phyloP scores from a whole-genome alignment of 2,888 invertebrate species.

The Nymphalis urticae region DNA sequence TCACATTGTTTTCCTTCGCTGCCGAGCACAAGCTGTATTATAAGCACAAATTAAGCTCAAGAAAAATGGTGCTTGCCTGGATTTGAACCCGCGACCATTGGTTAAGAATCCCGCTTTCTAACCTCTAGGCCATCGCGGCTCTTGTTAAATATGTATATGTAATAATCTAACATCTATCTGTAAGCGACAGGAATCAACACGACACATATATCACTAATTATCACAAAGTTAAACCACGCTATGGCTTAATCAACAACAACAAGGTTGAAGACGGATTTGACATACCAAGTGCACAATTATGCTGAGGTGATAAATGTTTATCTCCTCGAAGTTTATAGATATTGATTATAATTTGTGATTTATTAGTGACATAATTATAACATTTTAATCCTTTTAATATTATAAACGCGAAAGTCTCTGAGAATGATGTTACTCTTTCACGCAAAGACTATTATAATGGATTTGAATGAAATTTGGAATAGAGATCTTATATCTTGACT shows the following conservation, averaged over 20 bases:
- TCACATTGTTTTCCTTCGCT: too few relatives aligned
- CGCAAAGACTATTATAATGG: too few relatives aligned
- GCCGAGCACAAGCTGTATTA: too few relatives aligned
- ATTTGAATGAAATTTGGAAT: too few relatives aligned
- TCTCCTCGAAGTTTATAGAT: background rate
- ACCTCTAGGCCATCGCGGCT: too few relatives aligned
- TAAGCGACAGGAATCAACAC: background rate
- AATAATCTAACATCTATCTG: background rate
- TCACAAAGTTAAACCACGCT: background rate
- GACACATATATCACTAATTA: background rate
- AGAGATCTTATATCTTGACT: too few relatives aligned
- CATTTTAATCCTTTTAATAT: background rate
- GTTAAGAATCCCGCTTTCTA: too few relatives aligned
- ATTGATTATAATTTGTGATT: background rate
- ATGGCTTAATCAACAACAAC: constrained; percentile 1
- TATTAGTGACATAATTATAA: background rate
- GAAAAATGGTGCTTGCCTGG: too few relatives aligned
- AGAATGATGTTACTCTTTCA: too few relatives aligned
- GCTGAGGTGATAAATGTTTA: background rate
- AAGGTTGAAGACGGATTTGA: background rate
- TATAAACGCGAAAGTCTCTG: background rate
- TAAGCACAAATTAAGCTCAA: too few relatives aligned
- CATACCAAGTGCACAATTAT: background rate
- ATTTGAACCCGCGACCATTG: too few relatives aligned
- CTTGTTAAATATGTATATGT: background rate